Percentiles rank a stretch among this genome's conserved stretches.
Conservation (phyloP, 1,140 invertebrate species). For the Trissolcus basalis region DNA sequence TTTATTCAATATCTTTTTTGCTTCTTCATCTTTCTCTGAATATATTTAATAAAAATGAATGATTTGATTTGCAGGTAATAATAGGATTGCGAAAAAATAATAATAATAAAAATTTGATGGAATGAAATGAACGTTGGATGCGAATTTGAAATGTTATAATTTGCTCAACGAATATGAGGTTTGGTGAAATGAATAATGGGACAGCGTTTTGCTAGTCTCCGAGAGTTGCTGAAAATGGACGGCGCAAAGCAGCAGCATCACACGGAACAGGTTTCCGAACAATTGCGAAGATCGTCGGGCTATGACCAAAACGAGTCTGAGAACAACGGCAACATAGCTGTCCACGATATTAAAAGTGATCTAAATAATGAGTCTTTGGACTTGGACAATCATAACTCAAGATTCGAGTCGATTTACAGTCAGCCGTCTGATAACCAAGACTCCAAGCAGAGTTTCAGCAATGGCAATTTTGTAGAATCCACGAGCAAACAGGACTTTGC, state of each 20-base stretch:
- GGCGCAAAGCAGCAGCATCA: slow-evolving; percentile 64
- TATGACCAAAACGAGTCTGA: neutral
- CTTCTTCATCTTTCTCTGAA: too few species aligned
- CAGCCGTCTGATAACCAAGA: slow-evolving; percentile 71
- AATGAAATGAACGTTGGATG: too few species aligned
- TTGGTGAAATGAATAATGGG: slow-evolving; percentile 71
- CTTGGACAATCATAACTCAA: slow-evolving; percentile 73
- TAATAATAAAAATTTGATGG: too few species aligned
- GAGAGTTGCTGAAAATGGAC: slow-evolving; percentile 73
- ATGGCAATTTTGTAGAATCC: slow-evolving; percentile 68
- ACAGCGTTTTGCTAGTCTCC: slow-evolving; percentile 77
- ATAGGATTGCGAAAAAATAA: slow-evolving; percentile 26
- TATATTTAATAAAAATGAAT: too few species aligned
- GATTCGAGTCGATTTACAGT: slow-evolving; percentile 74
- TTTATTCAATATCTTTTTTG: too few species aligned
- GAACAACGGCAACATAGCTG: neutral
- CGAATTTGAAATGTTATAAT: slow-evolving; percentile 11
- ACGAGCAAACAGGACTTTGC: slow-evolving; percentile 63
- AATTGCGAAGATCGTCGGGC: neutral
- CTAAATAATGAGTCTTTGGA: slow-evolving; percentile 68
- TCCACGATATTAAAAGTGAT: slow-evolving; percentile 57
- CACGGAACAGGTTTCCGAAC: slow-evolving; percentile 57
- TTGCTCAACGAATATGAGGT: slow-evolving; percentile 68
- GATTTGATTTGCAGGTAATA: too few species aligned
- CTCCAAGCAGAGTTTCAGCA: slow-evolving; percentile 58